A percentile compares a stretch with the other conserved stretches of the same genome.
Evolutionary conservation across 2,113 vertebrate species (phyloP).

Genomic region (Trinectes maculatus): DNA sequence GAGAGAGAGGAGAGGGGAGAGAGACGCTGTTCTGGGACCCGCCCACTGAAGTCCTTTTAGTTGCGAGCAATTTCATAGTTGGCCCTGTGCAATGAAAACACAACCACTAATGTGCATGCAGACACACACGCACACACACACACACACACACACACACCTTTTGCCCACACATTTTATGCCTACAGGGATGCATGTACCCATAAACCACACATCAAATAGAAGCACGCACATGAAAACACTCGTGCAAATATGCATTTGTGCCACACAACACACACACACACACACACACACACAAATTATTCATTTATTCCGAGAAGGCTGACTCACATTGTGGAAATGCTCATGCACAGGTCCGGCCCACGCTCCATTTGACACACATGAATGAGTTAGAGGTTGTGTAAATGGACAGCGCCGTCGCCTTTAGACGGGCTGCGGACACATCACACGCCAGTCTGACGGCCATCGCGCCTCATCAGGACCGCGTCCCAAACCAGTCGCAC

Average conservation of each 20-base stretch:
- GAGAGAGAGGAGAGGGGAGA: constrained; percentile 8
- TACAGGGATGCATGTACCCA: constrained; percentile 7
- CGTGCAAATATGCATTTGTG: constrained; percentile 18
- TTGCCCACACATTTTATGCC: background rate
- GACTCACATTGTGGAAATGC: constrained; percentile 52
- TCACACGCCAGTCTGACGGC: background rate
- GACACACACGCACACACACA: background rate
- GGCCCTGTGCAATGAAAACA: constrained; percentile 1
- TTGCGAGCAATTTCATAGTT: constrained; percentile 25
- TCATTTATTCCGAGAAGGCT: constrained; percentile 51
- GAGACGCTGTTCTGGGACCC: constrained; percentile 7
- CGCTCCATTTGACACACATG: constrained; percentile 46
- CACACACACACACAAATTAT: constrained; percentile 38
- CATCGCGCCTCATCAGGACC: constrained; percentile 34
- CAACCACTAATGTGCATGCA: no score
- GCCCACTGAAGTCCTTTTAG: constrained; percentile 20
- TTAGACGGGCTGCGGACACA: constrained; percentile 30
- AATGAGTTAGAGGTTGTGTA: constrained; percentile 38
- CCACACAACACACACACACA: constrained; percentile 1
- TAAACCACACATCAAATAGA: background rate
- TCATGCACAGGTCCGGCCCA: constrained; percentile 34
- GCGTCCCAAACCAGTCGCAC: constrained; percentile 1
- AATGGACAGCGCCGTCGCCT: constrained; percentile 11
- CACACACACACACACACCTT: constrained; percentile 1
- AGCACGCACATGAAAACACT: background rate